phyloP scores from a whole-genome alignment of 2,113 vertebrate species.

The Trachemys scripta region DNA sequence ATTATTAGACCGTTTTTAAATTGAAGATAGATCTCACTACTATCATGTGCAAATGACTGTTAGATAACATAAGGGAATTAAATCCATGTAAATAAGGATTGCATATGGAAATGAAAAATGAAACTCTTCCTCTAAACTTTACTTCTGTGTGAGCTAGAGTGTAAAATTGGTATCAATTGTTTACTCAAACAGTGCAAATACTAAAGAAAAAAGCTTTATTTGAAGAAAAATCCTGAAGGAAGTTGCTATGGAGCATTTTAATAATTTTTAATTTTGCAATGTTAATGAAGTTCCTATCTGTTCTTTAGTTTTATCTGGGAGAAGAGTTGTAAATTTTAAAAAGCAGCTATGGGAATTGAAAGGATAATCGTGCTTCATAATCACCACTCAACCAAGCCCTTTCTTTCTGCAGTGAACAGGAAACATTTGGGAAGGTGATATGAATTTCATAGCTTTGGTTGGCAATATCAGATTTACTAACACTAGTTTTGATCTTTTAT shows the following conservation, averaged over 20 bases:
- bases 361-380: not conserved
- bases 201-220: slow-evolving; percentile 7
- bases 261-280: slow-evolving; percentile 13
- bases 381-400: not conserved
- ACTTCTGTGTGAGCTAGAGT: rapidly evolving
- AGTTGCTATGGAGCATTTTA: not conserved
- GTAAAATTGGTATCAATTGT: not conserved
- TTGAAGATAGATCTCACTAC: not conserved
- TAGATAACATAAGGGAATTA: rapidly evolving
- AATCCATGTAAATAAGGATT: not conserved
- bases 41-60: not conserved
- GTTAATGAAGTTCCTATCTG: slow-evolving; percentile 13
- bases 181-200: not conserved
- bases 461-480: not conserved
- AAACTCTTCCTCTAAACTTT: not conserved
- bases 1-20: not conserved
- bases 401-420: not conserved
- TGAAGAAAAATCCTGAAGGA: slow-evolving; percentile 10
- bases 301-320: slow-evolving; percentile 12
- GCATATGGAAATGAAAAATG: not conserved
- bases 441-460: not conserved
- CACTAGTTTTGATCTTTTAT: not conserved
- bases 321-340: not conserved
- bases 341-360: slow-evolving; percentile 3
- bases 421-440: not conserved